Base-by-base conservation (phyloP, 2,888 invertebrate species). In the Pteria penguin region DNA sequence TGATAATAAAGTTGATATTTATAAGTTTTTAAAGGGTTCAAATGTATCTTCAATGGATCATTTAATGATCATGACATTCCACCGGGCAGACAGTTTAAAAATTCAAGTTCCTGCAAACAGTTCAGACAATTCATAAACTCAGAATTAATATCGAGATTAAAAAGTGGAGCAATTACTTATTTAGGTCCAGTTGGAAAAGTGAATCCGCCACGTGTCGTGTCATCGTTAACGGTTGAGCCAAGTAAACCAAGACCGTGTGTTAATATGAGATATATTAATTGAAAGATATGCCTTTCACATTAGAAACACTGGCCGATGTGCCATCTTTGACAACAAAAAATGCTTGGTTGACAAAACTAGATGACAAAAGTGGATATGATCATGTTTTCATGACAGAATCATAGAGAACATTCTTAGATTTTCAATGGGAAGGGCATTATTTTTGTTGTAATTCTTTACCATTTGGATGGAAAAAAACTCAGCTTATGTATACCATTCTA, bases 361-460 rank as follows among this genome's bases (percentile, higher is more conserved):
- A 61, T 61, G 27, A 61, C 27, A 27, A 24, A 61, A 27, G 27
- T 27, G 26, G 61, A 11, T 61, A 26, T n/a, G 61, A 61, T 27
- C 5, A 60, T 60, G 22, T 61, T 27, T 36, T 24, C 11, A n/a
- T 61, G 2, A 27, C 31, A 61, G 22, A 61, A 27, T 27, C 60
- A 11, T 24, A 4, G 18, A 22, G 29, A 27, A 29, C 22, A 27
- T 27, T 61, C 24, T 2, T 61, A 11, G 33, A 8, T 27, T 61
- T 61, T 14, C 45, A 36, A 24, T 61, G 26, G 24, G 26, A 4
- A 27, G 60, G 60, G 18, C 60, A 60, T 60, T 60, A 60, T 60
- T 60, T 60, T 27, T 11, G 8, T 11, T 60, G 60, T 60, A 60
- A 60, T 27, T 27, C 60, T 27, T 26, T 60, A 4, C 60, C 60